Evolutionary conservation across 30 jellyfish, hydroid and myxozoan species (phyloP), one percentile per base, ranked within the genome.

Genomic region (Aurelia sp.): DNA sequence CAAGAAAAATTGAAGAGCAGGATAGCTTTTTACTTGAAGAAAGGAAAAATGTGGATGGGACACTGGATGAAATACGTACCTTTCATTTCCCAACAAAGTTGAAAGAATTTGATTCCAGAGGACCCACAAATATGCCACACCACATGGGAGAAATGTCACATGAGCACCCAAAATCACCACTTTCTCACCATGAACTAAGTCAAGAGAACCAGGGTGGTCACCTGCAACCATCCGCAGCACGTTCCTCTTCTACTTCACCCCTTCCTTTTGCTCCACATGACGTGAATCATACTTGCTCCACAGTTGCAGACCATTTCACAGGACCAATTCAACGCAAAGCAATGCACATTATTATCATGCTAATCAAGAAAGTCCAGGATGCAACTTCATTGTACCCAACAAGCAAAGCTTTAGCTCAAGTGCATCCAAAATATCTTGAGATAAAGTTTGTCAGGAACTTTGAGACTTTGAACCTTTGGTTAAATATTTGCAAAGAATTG

Each of bases 381-480:
- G 90, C 82, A 21, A 85, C 90, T 3, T 51, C 78, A 18, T 72
- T 91, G 77, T 91, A 91, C 66, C 98, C 98, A 27, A 85, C 89
- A 47, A 40, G 71, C 62, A 76, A 85, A 27, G 86, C 91, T 15
- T 69, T 91, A 62, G 60, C 90, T 8, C 63, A 76, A 12, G 47
- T 48, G 57, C 96, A 91, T 59, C 87, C 92, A 62, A 76, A 50
- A 51, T 91, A 76, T 55, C 65, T 59, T 23, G 78, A 86, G 53
- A 79, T 59, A 13, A 58, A 73, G 33, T 91, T 91, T 78, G 59
- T 85, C 52, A 85, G 88, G 47, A 91, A 91, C 65, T 71, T 23
- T 65, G 94, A 91, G 80, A 89, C 94, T 16, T 73, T 91, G 69
- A 47, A 86, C 53, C 63, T 91, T 67, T 91, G 98, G 98, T 66